Conservation (phyloP, 2,888 invertebrate species). For the Ectemnius continuus region DNA sequence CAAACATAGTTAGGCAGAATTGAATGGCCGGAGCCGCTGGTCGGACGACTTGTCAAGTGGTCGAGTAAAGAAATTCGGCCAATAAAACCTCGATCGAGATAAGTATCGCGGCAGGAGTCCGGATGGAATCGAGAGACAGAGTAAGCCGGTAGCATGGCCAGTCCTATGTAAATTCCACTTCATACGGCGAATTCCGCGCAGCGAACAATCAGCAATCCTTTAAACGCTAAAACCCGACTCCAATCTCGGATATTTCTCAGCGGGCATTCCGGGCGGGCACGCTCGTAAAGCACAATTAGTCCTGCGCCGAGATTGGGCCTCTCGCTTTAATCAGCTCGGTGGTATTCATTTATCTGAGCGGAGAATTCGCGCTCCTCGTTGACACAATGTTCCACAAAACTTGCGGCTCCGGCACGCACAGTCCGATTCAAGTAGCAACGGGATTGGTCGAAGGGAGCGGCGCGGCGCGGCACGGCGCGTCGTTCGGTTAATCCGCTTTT, state of each 20-base stretch:
- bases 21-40: too few species aligned
- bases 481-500: background rate
- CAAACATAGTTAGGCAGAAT: too few species aligned
- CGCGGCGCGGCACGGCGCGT: background rate
- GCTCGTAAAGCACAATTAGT: constrained; percentile 10
- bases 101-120: too few species aligned
- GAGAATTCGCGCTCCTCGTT: background rate
- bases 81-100: too few species aligned
- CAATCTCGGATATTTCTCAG: background rate
- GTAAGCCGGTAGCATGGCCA: background rate
- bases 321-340: background rate
- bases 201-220: background rate
- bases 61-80: too few species aligned
- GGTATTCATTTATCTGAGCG: background rate
- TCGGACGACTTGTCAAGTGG: too few species aligned
- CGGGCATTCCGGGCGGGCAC: background rate
- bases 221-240: background rate
- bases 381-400: too few species aligned
- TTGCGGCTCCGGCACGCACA: too few species aligned
- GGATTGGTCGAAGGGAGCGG: too few species aligned
- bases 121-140: too few species aligned
- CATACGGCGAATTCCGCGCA: background rate
- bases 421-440: background rate
- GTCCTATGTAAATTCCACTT: background rate
- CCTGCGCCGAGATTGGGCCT: background rate